Percentiles rank a stretch among this genome's conserved stretches.
Evolutionary conservation across 2,888 invertebrate species (phyloP).

Genomic region (Drosophila lutescens): DNA sequence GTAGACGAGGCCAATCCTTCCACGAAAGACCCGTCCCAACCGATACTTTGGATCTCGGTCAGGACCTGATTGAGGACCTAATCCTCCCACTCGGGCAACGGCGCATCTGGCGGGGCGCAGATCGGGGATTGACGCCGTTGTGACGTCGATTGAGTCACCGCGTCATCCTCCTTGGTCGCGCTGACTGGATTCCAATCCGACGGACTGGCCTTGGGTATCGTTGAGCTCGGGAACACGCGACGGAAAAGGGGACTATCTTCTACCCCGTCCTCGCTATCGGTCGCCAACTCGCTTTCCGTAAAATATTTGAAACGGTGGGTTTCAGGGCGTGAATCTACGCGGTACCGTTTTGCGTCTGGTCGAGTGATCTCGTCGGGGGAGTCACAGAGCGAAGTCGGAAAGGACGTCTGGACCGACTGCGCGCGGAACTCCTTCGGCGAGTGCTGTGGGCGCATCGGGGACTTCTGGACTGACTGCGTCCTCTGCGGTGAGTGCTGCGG

Average conservation of each 20-base stretch:
- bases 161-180: too few species aligned
- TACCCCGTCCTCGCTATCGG: neutral
- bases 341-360: neutral
- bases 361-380: too few species aligned
- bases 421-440: neutral
- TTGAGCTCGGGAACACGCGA: too few species aligned
- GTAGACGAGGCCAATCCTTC: neutral
- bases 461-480: neutral
- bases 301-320: neutral
- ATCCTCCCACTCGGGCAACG: neutral
- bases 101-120: neutral
- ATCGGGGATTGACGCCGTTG: too few species aligned
- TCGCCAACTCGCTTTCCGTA: neutral
- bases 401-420: neutral
- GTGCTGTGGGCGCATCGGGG: neutral
- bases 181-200: too few species aligned
- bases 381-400: too few species aligned
- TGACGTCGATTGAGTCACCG: neutral
- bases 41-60: neutral
- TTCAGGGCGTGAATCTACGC: too few species aligned
- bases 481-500: neutral
- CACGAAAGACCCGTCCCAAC: neutral
- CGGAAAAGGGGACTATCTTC: neutral
- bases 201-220: neutral
- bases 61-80: neutral